Evolutionary conservation across 2,797 vertebrate species (phyloP).

Genomic region (Fistularia commersonii): DNA sequence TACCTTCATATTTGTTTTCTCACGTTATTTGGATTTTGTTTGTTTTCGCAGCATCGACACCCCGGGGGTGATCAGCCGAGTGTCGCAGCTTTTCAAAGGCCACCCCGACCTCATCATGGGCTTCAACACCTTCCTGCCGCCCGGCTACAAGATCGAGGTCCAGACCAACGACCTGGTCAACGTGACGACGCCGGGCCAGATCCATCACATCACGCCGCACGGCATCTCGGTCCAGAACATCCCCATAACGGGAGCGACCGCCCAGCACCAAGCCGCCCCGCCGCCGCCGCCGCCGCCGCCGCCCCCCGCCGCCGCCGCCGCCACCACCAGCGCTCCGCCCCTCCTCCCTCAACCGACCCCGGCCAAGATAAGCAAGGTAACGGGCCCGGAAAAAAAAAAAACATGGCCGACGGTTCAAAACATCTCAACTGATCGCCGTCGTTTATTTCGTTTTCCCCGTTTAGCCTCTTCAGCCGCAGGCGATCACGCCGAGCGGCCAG

Average conservation of each 20-base stretch:
- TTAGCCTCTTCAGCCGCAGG: conserved; percentile 89
- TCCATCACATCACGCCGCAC: conserved; percentile 96
- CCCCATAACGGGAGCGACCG: conserved; percentile 73
- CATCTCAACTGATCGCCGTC: background rate
- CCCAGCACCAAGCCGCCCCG: conserved; percentile 48
- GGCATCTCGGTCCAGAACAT: conserved; percentile 92
- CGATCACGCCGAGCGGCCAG: conserved; percentile 87
- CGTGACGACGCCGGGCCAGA: conserved; percentile 95
- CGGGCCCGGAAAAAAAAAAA: background rate
- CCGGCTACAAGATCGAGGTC: conserved; percentile 98
- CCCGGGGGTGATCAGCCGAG: conserved; percentile 96
- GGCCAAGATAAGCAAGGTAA: conserved; percentile 93
- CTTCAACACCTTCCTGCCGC: conserved; percentile 97
- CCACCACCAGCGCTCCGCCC: conserved; percentile 81
- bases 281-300: conserved; percentile 36
- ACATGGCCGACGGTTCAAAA: background rate
- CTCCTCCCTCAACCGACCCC: conserved; percentile 86
- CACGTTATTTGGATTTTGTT: background rate
- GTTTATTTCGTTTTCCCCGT: background rate
- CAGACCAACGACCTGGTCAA: conserved; percentile 97
- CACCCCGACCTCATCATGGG: conserved; percentile 99
- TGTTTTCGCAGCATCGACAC: conserved; percentile 88
- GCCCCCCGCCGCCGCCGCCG: conserved; percentile 35
- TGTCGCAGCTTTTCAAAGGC: conserved; percentile 98
- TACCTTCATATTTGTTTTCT: background rate